A percentile compares a stretch with the other conserved stretches of the same genome.
Evolutionary conservation across 53 echinoderm and acorn worm genomes (phyloP).

Genomic region (Actinopyga echinites): DNA sequence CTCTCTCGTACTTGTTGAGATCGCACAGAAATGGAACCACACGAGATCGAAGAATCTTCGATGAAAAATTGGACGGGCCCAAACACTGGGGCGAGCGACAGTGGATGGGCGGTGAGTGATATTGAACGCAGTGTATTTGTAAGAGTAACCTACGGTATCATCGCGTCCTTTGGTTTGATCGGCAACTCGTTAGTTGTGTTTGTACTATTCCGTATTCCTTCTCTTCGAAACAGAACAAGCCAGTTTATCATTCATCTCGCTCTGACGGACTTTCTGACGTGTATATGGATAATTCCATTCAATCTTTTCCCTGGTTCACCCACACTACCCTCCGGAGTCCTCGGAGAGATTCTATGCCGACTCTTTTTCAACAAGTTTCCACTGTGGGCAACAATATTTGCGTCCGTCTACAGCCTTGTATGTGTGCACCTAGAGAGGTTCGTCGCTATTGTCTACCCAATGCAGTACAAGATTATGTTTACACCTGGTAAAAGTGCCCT

Average conservation of each 20-base stretch:
- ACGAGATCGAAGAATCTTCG: no score
- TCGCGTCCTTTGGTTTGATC: constrained; percentile 65
- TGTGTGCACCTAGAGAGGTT: constrained; percentile 78
- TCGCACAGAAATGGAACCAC: no score
- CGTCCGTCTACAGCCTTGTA: constrained; percentile 81
- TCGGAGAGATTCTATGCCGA: constrained; percentile 78
- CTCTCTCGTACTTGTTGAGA: no score
- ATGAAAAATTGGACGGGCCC: no score
- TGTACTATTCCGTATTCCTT: constrained; percentile 60
- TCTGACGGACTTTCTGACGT: constrained; percentile 74
- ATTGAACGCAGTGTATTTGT: constrained; percentile 70
- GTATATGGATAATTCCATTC: constrained; percentile 77
- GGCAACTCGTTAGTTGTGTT: constrained; percentile 76
- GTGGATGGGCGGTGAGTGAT: constrained; percentile 72
- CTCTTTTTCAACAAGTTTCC: constrained; percentile 80
- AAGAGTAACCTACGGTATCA: constrained; percentile 69
- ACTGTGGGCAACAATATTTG: constrained; percentile 74
- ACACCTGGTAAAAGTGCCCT: constrained; percentile 45
- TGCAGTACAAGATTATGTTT: constrained; percentile 74
- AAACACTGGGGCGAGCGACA: not conserved
- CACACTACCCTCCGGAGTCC: constrained; percentile 35
- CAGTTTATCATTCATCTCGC: constrained; percentile 84
- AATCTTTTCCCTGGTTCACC: constrained; percentile 73
- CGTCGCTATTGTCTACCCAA: constrained; percentile 80
- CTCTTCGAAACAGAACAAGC: constrained; percentile 76